A percentile compares a stretch with the other conserved stretches of the same genome.
phyloP scores from a whole-genome alignment of 2,113 vertebrate species.

The Pseudopodoces humilis region DNA sequence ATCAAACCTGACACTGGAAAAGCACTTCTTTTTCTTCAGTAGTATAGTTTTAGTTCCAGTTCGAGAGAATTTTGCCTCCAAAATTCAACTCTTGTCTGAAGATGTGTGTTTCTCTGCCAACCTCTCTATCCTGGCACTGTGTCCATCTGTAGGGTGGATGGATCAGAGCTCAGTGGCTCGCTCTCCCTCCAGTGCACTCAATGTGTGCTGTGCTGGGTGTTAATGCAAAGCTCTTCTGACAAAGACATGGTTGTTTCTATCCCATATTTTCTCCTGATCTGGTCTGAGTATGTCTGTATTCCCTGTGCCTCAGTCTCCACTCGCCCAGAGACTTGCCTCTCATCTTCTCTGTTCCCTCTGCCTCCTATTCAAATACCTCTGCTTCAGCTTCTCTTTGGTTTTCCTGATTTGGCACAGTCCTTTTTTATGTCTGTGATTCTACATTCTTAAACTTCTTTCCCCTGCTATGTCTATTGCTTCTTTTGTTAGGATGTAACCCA shows the following conservation, averaged over 20 bases:
- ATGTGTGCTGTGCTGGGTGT: rapidly evolving
- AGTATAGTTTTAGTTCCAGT: background rate
- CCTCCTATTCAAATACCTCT: background rate
- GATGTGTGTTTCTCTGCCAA: background rate
- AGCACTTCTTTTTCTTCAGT: background rate
- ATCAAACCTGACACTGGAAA: background rate
- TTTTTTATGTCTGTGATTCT: background rate
- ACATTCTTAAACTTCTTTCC: background rate
- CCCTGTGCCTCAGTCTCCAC: background rate
- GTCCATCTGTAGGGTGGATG: rapidly evolving
- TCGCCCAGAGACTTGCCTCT: background rate
- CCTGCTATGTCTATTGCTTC: background rate
- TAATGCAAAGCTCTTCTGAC: background rate
- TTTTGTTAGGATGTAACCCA: background rate
- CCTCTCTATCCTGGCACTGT: background rate
- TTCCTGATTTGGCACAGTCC: background rate
- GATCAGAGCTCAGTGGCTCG: background rate
- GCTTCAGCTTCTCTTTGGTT: background rate
- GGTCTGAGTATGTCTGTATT: background rate
- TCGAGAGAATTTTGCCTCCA: background rate
- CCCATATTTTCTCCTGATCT: background rate
- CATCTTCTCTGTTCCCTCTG: background rate
- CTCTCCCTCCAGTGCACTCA: background rate
- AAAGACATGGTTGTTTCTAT: rapidly evolving
- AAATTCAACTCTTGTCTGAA: background rate